Evolutionary conservation across 2,797 vertebrate genomes (phyloP), one percentile per base, ranked within the genome.

Genomic region (Clarias platycephalus): DNA sequence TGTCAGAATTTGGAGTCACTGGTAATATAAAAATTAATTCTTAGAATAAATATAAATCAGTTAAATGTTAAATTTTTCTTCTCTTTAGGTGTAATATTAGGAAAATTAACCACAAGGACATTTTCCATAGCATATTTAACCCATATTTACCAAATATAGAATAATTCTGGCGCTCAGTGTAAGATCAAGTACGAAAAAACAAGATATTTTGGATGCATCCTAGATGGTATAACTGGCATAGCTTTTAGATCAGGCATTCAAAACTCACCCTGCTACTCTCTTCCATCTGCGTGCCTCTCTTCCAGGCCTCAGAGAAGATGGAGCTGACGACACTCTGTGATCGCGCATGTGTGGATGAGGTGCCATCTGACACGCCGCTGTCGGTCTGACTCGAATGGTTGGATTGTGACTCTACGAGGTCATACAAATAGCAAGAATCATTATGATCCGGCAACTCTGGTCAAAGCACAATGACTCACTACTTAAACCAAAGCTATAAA

Each of bases 281-380:
- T 89, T 99, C 97, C 82, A 99, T 93, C 94, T 99, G 98, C 18
- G 98, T 99, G 5, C 98, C 98, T 87, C 98, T 95, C 88, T 97
- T 99, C 98, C 98, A 99, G 89, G 98, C 98, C 91, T 99, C 98
- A 0, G 98, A 99, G 91, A 99, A 99, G 90, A 99, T 97, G 89
- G 97, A 99, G 93, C 97, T 99, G 90, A 99, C 97, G 10, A 96
- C 96, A 85, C 97, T 99, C 90, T 99, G 98, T 64, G 97, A 98
- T 24, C 98, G 97, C 13, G 95, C 90, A 10, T 99, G 98, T 84
- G 96, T 95, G 26, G 95, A 95, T 31, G 96, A 93, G 1, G 96
- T 96, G 9, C 96, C 96, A 86, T 97, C 96, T 66, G 96, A 96
- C 85, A 98, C 95, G 0, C 98, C 97, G 4, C 98, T 98, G 90